phyloP scores from a whole-genome alignment of 2,113 vertebrate species.

The Oryzias celebensis region DNA sequence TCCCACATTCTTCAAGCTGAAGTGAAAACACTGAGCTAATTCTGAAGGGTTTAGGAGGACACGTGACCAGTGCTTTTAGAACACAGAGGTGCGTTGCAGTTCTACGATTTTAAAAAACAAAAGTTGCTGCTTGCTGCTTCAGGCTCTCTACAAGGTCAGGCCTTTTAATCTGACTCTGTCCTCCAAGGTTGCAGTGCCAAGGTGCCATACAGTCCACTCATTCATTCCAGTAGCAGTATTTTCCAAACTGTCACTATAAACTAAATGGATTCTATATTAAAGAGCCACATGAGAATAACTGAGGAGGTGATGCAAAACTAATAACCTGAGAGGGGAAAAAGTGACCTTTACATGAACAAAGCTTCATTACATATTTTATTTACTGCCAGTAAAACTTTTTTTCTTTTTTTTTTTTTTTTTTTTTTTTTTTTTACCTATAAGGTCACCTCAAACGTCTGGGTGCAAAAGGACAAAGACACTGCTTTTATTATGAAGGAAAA shows the following conservation, averaged over 20 bases:
- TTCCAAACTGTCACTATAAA: slow-evolving; percentile 27
- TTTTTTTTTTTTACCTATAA: too few species aligned
- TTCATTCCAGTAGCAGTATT: slow-evolving; percentile 37
- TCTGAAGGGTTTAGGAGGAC: slow-evolving; percentile 4
- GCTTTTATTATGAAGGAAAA: slow-evolving; percentile 23
- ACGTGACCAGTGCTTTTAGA: slow-evolving; percentile 24
- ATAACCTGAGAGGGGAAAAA: slow-evolving; percentile 5
- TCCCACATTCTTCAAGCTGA: too few species aligned
- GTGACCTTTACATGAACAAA: too few species aligned
- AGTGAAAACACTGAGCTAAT: too few species aligned
- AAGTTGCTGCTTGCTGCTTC: not conserved
- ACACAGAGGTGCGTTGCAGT: not conserved
- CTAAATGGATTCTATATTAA: slow-evolving; percentile 31
- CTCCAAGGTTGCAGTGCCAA: not conserved
- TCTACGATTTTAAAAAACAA: not conserved
- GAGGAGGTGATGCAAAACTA: slow-evolving; percentile 4
- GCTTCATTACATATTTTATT: too few species aligned
- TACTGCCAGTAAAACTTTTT: too few species aligned
- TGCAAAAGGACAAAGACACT: slow-evolving; percentile 1
- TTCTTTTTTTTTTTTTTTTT: too few species aligned
- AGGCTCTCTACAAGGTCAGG: not conserved
- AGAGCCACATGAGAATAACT: not conserved
- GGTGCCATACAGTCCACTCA: slow-evolving; percentile 12
- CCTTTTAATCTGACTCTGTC: not conserved
- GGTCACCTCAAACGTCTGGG: too few species aligned